Evolutionary conservation across 2,797 vertebrate genomes (phyloP).

Genomic region (Cichlasoma orientale): DNA sequence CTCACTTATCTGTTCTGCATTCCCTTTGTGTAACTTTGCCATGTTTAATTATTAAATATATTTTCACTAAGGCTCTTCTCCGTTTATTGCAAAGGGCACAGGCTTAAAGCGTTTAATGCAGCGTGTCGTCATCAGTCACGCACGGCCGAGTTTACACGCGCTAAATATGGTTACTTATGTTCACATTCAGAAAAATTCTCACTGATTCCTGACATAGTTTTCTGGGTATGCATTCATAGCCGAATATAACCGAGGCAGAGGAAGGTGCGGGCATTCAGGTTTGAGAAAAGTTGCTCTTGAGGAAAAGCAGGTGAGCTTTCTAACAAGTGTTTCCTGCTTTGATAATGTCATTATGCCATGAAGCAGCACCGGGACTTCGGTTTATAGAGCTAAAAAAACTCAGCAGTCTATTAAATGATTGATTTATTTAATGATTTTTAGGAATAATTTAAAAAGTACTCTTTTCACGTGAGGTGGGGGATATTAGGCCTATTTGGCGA

Average conservation of each 20-base stretch:
- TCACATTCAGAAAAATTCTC: not conserved
- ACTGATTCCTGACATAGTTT: not conserved
- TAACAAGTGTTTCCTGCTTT: not conserved
- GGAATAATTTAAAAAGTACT: too few relatives aligned
- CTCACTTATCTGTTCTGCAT: slow-evolving; percentile 59
- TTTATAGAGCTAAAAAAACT: too few relatives aligned
- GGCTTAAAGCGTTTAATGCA: not conserved
- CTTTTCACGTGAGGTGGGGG: not conserved
- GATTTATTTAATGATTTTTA: not conserved
- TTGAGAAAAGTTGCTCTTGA: not conserved
- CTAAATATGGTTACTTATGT: not conserved
- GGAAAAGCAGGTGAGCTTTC: not conserved
- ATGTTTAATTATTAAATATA: slow-evolving; percentile 78
- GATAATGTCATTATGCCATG: not conserved
- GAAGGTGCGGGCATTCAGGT: too few relatives aligned
- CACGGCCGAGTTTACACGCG: not conserved
- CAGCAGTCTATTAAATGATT: too few relatives aligned
- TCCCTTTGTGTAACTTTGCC: slow-evolving; percentile 64
- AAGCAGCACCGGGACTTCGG: not conserved
- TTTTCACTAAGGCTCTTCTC: slow-evolving; percentile 69
- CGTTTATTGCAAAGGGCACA: slow-evolving; percentile 28
- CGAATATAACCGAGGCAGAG: not conserved
- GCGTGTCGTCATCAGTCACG: not conserved
- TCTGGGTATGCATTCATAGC: not conserved
- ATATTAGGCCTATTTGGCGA: not conserved